Percentiles rank a stretch among this genome's conserved stretches.
These are phyloP conservation scores for Acanthurus tractus DNA, from an alignment of 2,797 vertebrate species.

Conservation along the genomic window DNA sequence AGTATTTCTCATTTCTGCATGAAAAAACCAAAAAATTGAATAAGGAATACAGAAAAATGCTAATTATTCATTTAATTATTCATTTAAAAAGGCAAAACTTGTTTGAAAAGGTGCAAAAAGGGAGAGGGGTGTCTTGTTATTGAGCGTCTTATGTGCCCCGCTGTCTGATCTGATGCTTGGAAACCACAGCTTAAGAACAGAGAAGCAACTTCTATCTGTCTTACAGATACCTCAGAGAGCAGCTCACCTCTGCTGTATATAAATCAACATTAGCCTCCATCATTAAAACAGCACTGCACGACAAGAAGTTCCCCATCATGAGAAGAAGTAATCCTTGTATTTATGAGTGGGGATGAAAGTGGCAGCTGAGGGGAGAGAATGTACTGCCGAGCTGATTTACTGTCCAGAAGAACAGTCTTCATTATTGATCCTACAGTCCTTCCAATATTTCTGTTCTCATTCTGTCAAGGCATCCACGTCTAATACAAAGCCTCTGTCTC, in stretches of 20 bases:
- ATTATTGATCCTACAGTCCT: constrained; percentile 55
- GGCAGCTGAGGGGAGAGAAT: constrained; percentile 40
- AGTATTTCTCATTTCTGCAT: not conserved
- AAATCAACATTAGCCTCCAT: constrained; percentile 46
- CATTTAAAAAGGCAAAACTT: too few species aligned
- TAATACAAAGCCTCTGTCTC: not conserved
- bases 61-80: not conserved
- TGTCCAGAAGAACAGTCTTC: constrained; percentile 33
- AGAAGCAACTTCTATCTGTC: constrained; percentile 15
- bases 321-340: constrained; percentile 54
- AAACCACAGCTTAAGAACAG: not conserved
- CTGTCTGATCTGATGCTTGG: not conserved
- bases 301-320: constrained; percentile 28
- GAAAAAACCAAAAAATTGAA: not conserved
- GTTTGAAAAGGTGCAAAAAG: not conserved
- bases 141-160: not conserved
- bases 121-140: not conserved
- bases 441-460: constrained; percentile 23
- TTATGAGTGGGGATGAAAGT: constrained; percentile 61
- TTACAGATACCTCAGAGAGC: constrained; percentile 12
- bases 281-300: constrained; percentile 42
- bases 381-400: constrained; percentile 54
- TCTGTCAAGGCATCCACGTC: not conserved
- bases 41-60: not conserved
- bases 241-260: constrained; percentile 13